phyloP scores from a whole-genome alignment of 2,113 vertebrate species.

The Lynx canadensis region DNA sequence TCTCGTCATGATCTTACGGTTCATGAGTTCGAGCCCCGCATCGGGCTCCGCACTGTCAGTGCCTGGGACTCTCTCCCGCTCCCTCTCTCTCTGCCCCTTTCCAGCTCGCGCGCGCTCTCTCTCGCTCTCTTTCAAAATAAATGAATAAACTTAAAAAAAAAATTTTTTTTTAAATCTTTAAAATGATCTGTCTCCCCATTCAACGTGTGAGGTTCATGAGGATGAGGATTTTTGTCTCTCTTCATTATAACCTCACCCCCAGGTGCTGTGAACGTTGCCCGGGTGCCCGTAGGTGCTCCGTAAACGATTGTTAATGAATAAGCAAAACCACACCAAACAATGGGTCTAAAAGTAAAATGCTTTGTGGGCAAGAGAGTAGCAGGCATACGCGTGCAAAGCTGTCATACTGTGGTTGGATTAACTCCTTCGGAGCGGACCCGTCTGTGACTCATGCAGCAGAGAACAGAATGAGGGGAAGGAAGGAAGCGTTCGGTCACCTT shows the following conservation, averaged over 20 bases:
- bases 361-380: background rate
- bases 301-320: too few species aligned
- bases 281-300: background rate
- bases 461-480: background rate
- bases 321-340: background rate
- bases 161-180: background rate
- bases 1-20: too few species aligned
- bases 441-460: background rate
- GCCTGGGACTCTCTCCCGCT: too few species aligned
- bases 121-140: too few species aligned
- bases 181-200: background rate
- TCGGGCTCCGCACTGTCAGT: too few species aligned
- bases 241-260: background rate
- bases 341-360: background rate
- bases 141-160: too few species aligned
- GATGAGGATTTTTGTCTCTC: background rate
- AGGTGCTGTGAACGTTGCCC: background rate
- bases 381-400: fast-evolving
- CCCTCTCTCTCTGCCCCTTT: too few species aligned
- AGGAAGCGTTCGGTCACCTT: background rate
- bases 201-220: background rate
- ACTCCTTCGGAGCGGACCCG: background rate
- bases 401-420: too few species aligned
- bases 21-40: too few species aligned
- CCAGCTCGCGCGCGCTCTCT: too few species aligned